A percentile compares a stretch with the other conserved stretches of the same genome.
Evolutionary conservation across 2,888 invertebrate species (phyloP).

Genomic region (Macrophya annulata): DNA sequence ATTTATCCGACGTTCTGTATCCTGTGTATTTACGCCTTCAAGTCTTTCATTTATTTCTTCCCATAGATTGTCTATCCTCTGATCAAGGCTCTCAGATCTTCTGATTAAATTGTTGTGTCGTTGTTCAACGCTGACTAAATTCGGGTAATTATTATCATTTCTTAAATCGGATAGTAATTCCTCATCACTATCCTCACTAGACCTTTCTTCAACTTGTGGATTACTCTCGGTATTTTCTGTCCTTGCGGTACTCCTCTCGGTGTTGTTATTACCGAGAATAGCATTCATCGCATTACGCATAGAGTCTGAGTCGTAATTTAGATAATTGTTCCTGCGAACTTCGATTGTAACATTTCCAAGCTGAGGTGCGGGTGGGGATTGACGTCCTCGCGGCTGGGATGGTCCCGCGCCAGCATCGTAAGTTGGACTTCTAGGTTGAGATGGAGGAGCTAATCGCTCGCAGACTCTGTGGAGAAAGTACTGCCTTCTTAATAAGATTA

Average conservation of each 20-base stretch:
- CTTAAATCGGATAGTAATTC: background rate
- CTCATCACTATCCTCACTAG: constrained; percentile 43
- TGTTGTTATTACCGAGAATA: background rate
- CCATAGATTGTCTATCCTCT: constrained; percentile 57
- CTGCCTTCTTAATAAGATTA: constrained; percentile 31
- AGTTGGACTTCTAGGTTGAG: constrained; percentile 28
- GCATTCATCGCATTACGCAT: background rate
- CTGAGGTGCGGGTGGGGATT: constrained; percentile 58
- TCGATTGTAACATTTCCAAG: constrained; percentile 66
- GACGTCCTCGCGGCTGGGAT: constrained; percentile 15
- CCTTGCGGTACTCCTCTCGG: background rate
- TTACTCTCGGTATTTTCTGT: constrained; percentile 1
- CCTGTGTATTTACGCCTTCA: constrained; percentile 57
- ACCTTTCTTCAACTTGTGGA: constrained; percentile 19
- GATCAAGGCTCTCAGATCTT: constrained; percentile 55
- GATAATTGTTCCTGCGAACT: constrained; percentile 67
- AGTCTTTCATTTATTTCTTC: constrained; percentile 57
- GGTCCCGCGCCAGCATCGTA: constrained; percentile 42
- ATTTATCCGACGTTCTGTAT: constrained; percentile 79
- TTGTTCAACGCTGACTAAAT: constrained; percentile 49
- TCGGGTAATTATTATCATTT: constrained; percentile 21
- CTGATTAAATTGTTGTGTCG: constrained; percentile 51
- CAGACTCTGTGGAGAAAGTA: constrained; percentile 47
- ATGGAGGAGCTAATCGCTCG: constrained; percentile 10
- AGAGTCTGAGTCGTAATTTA: constrained; percentile 60